phyloP scores from a whole-genome alignment of 2,113 vertebrate genomes.

The Cinclus cinclus region DNA sequence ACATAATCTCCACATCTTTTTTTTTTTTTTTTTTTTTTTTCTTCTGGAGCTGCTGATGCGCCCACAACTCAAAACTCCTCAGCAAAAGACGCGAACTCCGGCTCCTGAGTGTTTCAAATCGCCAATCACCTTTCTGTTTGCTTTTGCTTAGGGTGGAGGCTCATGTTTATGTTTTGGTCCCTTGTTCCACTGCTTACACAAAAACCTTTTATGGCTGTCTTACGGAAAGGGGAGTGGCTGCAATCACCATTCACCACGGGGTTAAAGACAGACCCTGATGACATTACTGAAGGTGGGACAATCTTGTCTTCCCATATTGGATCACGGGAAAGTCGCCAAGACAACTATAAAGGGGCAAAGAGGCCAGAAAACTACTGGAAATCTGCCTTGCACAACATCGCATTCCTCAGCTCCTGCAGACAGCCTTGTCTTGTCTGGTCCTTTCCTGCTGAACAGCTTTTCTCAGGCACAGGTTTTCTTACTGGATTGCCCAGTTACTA shows the following conservation, averaged over 20 bases:
- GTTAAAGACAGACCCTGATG: background rate
- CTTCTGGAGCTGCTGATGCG: background rate
- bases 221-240: background rate
- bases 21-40: background rate
- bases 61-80: accelerated
- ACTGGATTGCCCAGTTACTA: background rate
- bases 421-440: background rate
- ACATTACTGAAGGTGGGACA: background rate
- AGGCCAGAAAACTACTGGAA: background rate
- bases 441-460: background rate
- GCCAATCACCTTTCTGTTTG: background rate
- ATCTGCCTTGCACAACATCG: background rate
- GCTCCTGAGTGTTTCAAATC: background rate
- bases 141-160: slow-evolving; percentile 1
- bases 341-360: background rate
- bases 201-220: slow-evolving; percentile 10
- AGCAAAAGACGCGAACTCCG: background rate
- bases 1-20: background rate
- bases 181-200: background rate
- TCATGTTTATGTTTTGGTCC: background rate
- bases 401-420: background rate
- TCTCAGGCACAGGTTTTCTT: background rate
- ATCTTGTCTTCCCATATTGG: background rate
- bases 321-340: background rate
- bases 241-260: background rate